A percentile compares a stretch with the other conserved stretches of the same genome.
phyloP scores from a whole-genome alignment of 2,888 invertebrate species.

The Smittia sp. region DNA sequence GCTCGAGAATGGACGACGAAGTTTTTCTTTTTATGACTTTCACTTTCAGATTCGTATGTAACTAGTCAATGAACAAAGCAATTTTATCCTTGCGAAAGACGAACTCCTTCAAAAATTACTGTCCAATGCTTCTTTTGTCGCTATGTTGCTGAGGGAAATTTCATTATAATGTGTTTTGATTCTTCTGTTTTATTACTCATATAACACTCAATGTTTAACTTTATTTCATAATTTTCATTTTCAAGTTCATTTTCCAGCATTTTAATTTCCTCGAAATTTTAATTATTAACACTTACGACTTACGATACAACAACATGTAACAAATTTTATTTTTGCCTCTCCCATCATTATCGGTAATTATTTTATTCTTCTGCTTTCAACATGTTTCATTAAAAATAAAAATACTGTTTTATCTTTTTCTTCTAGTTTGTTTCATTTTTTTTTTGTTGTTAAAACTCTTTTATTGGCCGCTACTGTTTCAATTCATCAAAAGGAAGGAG shows the following conservation, averaged over 20 bases:
- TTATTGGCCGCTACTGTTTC: background rate
- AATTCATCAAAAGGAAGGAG: background rate
- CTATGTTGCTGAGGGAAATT: background rate
- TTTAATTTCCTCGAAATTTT: background rate
- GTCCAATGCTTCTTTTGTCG: background rate
- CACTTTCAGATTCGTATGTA: background rate
- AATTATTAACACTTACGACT: slow-evolving; percentile 38
- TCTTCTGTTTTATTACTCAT: slow-evolving; percentile 3
- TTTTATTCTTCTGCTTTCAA: slow-evolving; percentile 18
- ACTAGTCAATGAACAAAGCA: background rate
- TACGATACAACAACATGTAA: slow-evolving; percentile 39
- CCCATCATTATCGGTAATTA: background rate
- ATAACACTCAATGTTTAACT: slow-evolving; percentile 24
- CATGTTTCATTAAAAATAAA: background rate
- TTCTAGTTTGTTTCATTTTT: background rate
- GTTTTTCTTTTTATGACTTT: background rate
- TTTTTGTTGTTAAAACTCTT: background rate
- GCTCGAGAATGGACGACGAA: background rate
- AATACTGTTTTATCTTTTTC: background rate
- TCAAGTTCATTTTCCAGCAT: background rate
- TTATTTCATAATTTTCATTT: slow-evolving; percentile 13
- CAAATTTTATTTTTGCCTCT: slow-evolving; percentile 29
- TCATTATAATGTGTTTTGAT: background rate
- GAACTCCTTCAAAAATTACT: background rate
- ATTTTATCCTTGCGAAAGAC: background rate